Evolutionary conservation across 2,113 vertebrate species (phyloP).

Genomic region (Serinus canaria): DNA sequence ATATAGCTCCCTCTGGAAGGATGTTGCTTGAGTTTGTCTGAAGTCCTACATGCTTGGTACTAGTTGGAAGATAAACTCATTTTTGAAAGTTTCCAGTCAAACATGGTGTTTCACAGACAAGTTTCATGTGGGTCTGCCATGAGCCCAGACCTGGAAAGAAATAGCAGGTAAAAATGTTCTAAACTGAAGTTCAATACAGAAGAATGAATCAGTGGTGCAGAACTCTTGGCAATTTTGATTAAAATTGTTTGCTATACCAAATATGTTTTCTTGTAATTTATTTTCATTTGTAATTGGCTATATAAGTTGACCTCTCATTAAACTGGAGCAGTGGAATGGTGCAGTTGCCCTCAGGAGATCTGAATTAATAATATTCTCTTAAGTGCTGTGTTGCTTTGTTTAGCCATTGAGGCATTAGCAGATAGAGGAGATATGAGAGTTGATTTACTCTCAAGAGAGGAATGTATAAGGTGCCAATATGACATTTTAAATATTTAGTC

Average conservation of each 20-base stretch:
- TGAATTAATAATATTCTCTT: constrained; percentile 35
- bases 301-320: not conserved
- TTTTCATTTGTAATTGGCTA: not conserved
- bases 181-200: not conserved
- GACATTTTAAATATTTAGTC: not conserved
- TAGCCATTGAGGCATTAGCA: not conserved
- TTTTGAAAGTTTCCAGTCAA: not conserved
- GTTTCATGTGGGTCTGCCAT: not conserved
- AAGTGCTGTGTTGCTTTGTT: constrained; percentile 18
- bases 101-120: not conserved
- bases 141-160: not conserved
- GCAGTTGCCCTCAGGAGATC: not conserved
- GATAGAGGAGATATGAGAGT: not conserved
- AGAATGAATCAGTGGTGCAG: not conserved
- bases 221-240: not conserved
- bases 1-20: not conserved
- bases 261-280: not conserved
- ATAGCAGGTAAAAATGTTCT: not conserved
- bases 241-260: not conserved
- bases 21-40: not conserved
- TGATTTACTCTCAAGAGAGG: not conserved
- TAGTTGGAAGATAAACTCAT: not conserved
- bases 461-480: not conserved
- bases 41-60: not conserved
- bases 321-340: constrained; percentile 33